A percentile compares a stretch with the other conserved stretches of the same genome.
phyloP scores from a whole-genome alignment of 2,113 vertebrate species.

The Ursus arctos region DNA sequence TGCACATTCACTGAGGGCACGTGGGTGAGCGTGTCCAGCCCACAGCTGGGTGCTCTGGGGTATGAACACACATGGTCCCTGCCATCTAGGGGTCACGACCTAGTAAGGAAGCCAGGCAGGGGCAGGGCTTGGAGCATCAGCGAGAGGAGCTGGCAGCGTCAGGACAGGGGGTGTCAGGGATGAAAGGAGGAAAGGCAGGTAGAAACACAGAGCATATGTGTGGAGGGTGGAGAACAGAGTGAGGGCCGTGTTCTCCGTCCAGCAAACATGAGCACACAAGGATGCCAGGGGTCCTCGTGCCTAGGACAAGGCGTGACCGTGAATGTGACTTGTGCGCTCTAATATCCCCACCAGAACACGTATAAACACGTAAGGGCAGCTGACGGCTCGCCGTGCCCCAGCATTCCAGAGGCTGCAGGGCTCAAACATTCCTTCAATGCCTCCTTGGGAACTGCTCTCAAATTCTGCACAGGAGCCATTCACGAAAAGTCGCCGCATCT shows the following conservation, averaged over 20 bases:
- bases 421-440: neutral
- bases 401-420: neutral
- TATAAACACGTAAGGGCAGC: fast-evolving
- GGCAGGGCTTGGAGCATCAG: neutral
- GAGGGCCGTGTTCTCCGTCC: neutral
- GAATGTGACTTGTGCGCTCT: fast-evolving
- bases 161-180: neutral
- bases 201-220: neutral
- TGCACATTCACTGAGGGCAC: neutral
- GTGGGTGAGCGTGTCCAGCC: neutral
- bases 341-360: neutral
- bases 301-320: neutral
- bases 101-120: neutral
- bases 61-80: neutral
- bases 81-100: neutral
- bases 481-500: neutral
- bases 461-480: neutral
- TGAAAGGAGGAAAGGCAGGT: neutral
- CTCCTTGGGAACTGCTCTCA: constrained; percentile 23
- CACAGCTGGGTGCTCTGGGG: neutral
- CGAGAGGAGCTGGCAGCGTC: neutral
- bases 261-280: neutral
- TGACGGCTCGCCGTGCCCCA: neutral
- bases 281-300: fast-evolving
- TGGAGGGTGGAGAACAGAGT: neutral